Evolutionary conservation across 2,113 vertebrate genomes (phyloP).

Genomic region (Melanerpes aurifrons): DNA sequence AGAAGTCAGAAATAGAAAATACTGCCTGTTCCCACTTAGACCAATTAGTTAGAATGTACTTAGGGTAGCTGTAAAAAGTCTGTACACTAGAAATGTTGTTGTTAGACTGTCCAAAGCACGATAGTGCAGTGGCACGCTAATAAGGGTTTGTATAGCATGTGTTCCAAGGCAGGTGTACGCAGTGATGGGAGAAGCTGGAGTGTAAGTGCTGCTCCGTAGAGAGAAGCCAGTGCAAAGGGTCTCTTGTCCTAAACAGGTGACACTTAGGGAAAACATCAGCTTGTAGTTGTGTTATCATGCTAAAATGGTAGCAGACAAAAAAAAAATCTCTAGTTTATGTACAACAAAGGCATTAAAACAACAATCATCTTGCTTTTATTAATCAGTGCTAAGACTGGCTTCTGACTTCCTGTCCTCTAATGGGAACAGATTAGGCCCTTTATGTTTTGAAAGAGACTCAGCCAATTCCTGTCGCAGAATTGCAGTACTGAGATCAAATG

Average conservation of each 20-base stretch:
- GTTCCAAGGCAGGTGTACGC: neutral
- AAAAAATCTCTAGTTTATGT: neutral
- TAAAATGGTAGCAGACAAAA: neutral
- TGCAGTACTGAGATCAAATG: constrained; percentile 17
- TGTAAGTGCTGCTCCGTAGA: neutral
- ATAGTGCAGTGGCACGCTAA: neutral
- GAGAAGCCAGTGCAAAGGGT: neutral
- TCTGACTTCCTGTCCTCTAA: constrained; percentile 47
- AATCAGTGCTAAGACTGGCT: constrained; percentile 37
- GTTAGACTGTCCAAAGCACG: neutral
- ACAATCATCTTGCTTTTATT: neutral
- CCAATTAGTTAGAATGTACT: neutral
- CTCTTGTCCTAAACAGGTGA: neutral
- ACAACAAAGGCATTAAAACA: constrained; percentile 30
- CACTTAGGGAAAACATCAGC: neutral
- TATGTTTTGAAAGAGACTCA: neutral
- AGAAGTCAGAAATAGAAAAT: neutral
- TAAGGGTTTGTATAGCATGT: neutral
- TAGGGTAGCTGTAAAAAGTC: neutral
- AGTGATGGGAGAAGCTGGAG: neutral
- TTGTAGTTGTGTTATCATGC: neutral
- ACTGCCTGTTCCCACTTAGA: neutral
- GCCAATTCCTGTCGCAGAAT: constrained; percentile 42
- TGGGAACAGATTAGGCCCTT: constrained; percentile 33
- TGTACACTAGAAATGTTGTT: neutral